Evolutionary conservation across 2,888 invertebrate species (phyloP).

Genomic region (Orchesella flavescens): DNA sequence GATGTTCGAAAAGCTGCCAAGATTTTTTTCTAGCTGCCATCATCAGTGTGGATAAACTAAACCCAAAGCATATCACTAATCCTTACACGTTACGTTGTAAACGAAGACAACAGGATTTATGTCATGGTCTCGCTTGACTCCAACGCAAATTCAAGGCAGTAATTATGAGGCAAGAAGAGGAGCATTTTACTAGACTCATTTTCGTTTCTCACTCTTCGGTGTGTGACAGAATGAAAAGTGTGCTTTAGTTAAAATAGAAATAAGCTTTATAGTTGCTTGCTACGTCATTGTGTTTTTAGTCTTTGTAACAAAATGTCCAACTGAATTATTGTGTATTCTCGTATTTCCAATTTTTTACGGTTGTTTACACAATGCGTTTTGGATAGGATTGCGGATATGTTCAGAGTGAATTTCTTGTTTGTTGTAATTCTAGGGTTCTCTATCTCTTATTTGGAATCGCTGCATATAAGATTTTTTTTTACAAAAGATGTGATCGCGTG

Average conservation of each 20-base stretch:
- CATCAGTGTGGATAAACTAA: not conserved
- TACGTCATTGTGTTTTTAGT: not conserved
- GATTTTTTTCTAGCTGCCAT: slow-evolving; percentile 22
- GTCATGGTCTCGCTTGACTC: slow-evolving; percentile 49
- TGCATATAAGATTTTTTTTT: no score
- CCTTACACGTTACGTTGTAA: not conserved
- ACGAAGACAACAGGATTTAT: slow-evolving; percentile 43
- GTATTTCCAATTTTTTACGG: not conserved
- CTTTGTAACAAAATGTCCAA: not conserved
- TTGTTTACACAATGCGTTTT: not conserved
- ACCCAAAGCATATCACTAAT: not conserved
- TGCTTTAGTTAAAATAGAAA: not conserved
- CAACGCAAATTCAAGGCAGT: not conserved
- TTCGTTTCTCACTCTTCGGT: not conserved
- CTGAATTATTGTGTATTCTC: not conserved
- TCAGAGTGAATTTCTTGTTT: no score
- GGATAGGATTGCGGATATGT: not conserved
- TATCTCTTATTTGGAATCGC: no score
- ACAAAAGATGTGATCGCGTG: not conserved
- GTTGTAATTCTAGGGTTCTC: no score
- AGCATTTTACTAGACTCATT: no score
- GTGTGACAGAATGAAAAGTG: slow-evolving; percentile 1
- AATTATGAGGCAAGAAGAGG: not conserved
- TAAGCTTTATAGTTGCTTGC: not conserved
- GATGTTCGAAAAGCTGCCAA: slow-evolving; percentile 20